phyloP scores from a whole-genome alignment of 2,113 vertebrate species.

The Phalacrocorax brasilianus region DNA sequence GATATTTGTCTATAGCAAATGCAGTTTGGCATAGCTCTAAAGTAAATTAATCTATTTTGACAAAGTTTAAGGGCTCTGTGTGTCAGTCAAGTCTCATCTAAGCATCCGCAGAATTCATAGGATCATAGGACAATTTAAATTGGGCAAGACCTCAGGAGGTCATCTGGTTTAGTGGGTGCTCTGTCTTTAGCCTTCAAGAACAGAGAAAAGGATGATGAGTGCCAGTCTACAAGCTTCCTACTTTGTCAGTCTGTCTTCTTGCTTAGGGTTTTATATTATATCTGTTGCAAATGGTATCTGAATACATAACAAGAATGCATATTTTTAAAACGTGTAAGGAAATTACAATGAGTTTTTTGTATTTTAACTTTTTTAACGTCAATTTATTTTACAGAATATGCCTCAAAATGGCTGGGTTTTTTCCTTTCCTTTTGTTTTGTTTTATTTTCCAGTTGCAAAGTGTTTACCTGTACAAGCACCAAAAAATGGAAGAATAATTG shows the following conservation, averaged over 20 bases:
- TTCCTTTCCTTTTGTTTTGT: not conserved
- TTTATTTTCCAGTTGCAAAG: constrained; percentile 69
- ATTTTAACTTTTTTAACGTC: not conserved
- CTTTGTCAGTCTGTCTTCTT: not conserved
- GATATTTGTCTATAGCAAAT: not conserved
- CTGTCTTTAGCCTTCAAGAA: not conserved
- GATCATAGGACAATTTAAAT: not conserved
- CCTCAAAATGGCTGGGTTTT: not conserved
- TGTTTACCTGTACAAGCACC: constrained; percentile 64
- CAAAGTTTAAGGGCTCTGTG: not conserved
- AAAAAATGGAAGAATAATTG: constrained; percentile 49
- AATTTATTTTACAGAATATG: not conserved
- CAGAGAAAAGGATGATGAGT: not conserved
- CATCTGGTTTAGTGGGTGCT: not conserved
- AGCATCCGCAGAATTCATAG: not conserved
- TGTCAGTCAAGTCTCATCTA: not conserved
- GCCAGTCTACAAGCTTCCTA: not conserved
- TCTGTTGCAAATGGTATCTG: not conserved
- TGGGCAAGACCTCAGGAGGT: not conserved
- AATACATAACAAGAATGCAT: not conserved
- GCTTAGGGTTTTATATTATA: not conserved
- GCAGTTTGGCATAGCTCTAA: not conserved
- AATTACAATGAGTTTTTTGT: not conserved
- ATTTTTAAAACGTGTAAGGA: not conserved
- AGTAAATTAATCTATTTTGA: not conserved